Percentiles rank a stretch among this genome's conserved stretches.
Evolutionary conservation across 2,113 vertebrate genomes (phyloP).

Genomic region (Pachycephala philippinensis): DNA sequence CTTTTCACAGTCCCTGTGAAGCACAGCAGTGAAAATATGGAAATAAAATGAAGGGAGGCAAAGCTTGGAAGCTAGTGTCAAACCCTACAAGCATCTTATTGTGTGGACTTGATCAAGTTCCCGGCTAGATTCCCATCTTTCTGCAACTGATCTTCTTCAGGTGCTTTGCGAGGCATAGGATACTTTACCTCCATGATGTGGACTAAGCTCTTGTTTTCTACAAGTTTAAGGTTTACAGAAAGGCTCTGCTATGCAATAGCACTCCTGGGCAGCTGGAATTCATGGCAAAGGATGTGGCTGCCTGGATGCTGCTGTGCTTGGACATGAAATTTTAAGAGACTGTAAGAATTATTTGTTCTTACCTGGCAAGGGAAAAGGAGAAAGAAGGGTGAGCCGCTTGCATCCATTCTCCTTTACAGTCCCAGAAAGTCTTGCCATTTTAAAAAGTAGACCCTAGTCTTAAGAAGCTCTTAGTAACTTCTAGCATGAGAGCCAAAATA

Average conservation of each 20-base stretch:
- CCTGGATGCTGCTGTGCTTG: background rate
- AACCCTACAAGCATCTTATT: background rate
- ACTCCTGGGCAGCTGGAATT: background rate
- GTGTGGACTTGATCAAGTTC: accelerated
- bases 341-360: background rate
- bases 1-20: background rate
- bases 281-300: background rate
- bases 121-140: background rate
- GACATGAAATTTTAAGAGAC: background rate
- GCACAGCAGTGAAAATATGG: background rate
- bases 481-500: background rate
- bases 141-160: background rate
- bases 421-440: background rate
- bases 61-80: background rate
- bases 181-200: background rate
- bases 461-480: background rate
- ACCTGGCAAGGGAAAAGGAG: background rate
- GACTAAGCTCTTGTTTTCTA: background rate
- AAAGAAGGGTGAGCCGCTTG: background rate
- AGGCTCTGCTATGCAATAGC: background rate
- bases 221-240: background rate
- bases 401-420: background rate
- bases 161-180: background rate
- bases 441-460: background rate
- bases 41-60: background rate